Base-by-base conservation (phyloP, 2,888 invertebrate genomes). In the Apamea crenata region DNA sequence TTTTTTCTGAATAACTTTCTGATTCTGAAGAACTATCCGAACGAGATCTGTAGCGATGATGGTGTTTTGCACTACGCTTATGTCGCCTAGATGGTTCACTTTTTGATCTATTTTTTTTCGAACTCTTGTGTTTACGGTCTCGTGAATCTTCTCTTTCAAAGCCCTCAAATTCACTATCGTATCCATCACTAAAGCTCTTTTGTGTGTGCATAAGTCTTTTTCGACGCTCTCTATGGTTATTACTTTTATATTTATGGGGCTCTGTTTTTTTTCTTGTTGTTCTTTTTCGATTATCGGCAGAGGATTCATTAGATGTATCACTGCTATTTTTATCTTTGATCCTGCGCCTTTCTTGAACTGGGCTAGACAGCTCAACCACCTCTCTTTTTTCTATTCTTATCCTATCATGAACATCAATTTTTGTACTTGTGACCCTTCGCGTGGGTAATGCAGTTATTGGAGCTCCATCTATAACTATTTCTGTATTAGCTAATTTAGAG, bases 401-500 rank as follows among this genome's bases (percentile, higher is more conserved):
- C 92, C 95, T 94, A 88, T 97, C 97, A 70, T 94, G 94, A 65
- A 97, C 94, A 88, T 97, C 96, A 81, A 97, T 97, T 94, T 97
- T 97, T 47, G 97, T 97, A 90, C 96, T 97, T 77, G 97, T 97
- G 5, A 97, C 96, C 90, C 95, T 94, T 83, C 97, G 92, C 2
- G 96, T 95, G 2, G 97, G 96, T 87, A 97, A 91, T 32, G 94
- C 93, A 73, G 96, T 95, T 70, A 97, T 96, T 76, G 94, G 93
- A 68, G 96, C 96, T 68, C 95, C 95, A 82, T 97, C 96, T 67
- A 97, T 95, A 53, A 97, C 87, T 83, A 97, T 95, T 89, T 97
- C 93, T 61, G 96, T 96, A 87, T 96, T 96, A 16, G 97, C 93
- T 70, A 98, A 94, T 91, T 98, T 98, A 74, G 97, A 97, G 8